Evolutionary conservation across 2,113 vertebrate genomes (phyloP).

Genomic region (Opisthocomus hoazin): DNA sequence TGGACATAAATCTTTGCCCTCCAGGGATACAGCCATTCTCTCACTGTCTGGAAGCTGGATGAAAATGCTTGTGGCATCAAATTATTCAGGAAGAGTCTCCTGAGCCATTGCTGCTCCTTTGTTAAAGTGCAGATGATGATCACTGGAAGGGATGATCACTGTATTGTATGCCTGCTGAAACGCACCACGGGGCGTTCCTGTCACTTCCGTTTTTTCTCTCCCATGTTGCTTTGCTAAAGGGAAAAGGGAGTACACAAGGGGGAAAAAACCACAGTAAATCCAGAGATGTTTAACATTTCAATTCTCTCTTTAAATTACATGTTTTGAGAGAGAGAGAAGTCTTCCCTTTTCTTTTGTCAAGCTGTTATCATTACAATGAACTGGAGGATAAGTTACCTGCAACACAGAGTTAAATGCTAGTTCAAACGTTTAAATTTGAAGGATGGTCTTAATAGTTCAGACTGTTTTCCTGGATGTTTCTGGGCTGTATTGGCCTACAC

Average conservation of each 20-base stretch:
- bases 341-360: neutral
- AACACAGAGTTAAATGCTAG: accelerated
- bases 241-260: neutral
- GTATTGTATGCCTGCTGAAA: neutral
- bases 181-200: neutral
- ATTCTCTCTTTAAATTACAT: neutral
- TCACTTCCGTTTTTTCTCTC: accelerated
- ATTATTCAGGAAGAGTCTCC: neutral
- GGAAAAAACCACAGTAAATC: neutral
- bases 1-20: neutral
- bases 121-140: neutral
- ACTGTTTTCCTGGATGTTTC: accelerated
- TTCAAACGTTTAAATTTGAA: neutral
- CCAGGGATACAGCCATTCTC: neutral
- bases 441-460: neutral
- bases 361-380: too few relatives aligned
- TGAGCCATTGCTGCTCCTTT: neutral
- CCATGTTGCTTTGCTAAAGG: neutral
- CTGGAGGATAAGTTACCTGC: neutral
- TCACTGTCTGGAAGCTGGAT: neutral
- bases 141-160: neutral
- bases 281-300: neutral
- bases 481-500: neutral
- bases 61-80: neutral
- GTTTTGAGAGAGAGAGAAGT: neutral